Conservation (phyloP, 1,140 invertebrate species). For the Hyposmocoma kahamanoa region DNA sequence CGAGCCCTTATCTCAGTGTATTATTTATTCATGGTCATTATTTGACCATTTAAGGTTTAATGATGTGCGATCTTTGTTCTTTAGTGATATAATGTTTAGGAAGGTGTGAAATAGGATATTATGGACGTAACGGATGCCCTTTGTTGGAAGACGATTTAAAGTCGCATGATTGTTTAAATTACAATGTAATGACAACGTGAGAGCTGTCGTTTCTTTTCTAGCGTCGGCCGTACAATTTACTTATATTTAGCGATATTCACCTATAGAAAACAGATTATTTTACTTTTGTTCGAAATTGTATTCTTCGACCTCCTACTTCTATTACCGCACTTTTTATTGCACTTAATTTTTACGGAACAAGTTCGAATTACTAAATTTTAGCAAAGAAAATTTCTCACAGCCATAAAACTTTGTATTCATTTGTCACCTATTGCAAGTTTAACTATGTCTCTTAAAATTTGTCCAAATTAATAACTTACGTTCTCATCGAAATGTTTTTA, state of each 20-base stretch:
- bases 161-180: too few species aligned
- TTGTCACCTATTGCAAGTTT: not conserved
- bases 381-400: constrained; percentile 19
- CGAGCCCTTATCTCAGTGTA: constrained; percentile 54
- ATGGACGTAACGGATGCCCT: constrained; percentile 29
- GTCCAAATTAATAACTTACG: constrained; percentile 41
- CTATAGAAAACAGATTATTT: too few species aligned
- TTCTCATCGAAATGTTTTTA: constrained; percentile 49
- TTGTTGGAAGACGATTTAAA: constrained; percentile 15
- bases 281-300: too few species aligned
- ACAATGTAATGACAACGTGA: too few species aligned
- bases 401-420: constrained; percentile 14
- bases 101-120: constrained; percentile 65
- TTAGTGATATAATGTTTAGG: constrained; percentile 43
- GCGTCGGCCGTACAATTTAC: too few species aligned
- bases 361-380: too few species aligned
- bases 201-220: too few species aligned
- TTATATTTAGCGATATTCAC: too few species aligned
- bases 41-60: constrained; percentile 68
- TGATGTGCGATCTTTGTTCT: constrained; percentile 67
- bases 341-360: too few species aligned
- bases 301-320: too few species aligned
- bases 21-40: constrained; percentile 72
- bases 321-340: too few species aligned
- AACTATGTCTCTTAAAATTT: constrained; percentile 21